Evolutionary conservation across 2,888 invertebrate species (phyloP), one percentile per base, ranked within the genome.

Genomic region (Gryllus longicercus): DNA sequence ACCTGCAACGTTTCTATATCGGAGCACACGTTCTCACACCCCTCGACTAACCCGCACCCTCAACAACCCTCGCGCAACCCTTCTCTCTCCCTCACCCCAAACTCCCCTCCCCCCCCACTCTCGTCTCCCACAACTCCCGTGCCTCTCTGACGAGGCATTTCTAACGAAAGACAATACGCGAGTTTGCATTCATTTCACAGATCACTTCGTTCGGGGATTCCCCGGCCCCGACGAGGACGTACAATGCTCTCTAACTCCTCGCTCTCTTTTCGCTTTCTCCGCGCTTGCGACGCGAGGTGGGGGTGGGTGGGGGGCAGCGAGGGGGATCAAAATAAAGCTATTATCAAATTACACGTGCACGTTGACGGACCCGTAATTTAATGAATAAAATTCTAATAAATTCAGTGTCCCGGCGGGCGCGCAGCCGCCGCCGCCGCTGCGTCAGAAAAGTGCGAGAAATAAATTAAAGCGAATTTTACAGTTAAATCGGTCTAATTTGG

Each of bases 171-270:
- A 63, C 63, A 63, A 63, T 63, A 63, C 63, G 63, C 63, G 63
- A 63, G 63, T 63, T 63, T 63, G 63, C 63, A 63, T 63, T 63
- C 63, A 63, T 63, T 63, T 63, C 63, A n/a, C 63, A 63, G 63
- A 63, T 63, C 63, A 63, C 63, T 18, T 14, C 63, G 63, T 63
- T 63, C 63, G n/a, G n/a, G 16, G 63, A 18, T 63, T 14, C 63
- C 16, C 63, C n/a, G 16, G n/a, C 63, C 14, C 63, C 63, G 11
- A n/a, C 63, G 63, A 63, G 63, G n/a, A 8, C 63, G n/a, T n/a
- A 63, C 63, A 63, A 63, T 14, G n/a, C 63, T 14, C 14, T 63
- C n/a, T 63, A 18, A n/a, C 63, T 63, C 63, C 16, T 63, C 63
- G 63, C 63, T n/a, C 63, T 63, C 16, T 63, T 63, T 63, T 63